Evolutionary conservation across 2,113 vertebrate genomes (phyloP).

Genomic region (Neolamprologus sp.): DNA sequence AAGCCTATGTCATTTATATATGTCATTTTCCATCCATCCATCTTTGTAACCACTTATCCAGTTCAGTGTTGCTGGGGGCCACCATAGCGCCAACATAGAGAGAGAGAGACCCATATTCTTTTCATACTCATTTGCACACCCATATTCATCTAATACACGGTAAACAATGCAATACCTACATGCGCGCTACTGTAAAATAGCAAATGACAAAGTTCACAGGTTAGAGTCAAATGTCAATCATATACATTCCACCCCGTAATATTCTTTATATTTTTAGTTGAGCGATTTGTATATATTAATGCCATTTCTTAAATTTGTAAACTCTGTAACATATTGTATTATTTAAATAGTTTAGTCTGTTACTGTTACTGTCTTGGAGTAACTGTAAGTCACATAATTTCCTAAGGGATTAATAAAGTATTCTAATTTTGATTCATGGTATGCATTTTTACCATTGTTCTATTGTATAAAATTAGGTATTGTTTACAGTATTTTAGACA

Average conservation of each 20-base stretch:
- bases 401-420: background rate
- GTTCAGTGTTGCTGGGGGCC: background rate
- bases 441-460: background rate
- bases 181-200: fast-evolving
- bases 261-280: background rate
- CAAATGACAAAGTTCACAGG: background rate
- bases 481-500: background rate
- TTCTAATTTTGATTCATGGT: background rate
- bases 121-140: background rate
- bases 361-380: background rate
- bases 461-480: background rate
- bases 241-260: background rate
- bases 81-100: background rate
- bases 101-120: background rate
- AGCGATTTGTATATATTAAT: background rate
- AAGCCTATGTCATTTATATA: background rate
- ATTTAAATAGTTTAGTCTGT: background rate
- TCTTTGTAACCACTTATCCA: background rate
- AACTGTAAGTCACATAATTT: background rate
- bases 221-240: background rate
- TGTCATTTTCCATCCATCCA: background rate
- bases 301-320: background rate
- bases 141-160: background rate
- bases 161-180: background rate
- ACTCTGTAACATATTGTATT: background rate